Evolutionary conservation across 2,888 invertebrate species (phyloP), one percentile per base, ranked within the genome.

Genomic region (Beris chalybata): DNA sequence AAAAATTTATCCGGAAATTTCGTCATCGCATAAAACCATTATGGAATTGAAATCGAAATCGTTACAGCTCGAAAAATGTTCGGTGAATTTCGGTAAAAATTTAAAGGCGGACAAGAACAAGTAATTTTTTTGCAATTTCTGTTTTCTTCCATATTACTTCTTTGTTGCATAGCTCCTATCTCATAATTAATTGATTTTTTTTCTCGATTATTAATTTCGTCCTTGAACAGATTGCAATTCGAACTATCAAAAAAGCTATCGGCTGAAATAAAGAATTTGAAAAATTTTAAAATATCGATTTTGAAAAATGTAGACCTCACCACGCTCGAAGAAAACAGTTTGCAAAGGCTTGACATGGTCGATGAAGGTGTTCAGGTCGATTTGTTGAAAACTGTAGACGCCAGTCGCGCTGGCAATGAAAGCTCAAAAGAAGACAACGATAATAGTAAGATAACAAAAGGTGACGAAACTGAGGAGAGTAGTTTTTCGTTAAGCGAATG

Each of bases 1-100:
- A 1, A 74, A 73, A 22, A 74, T 79, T 31, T 78, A 76, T 71
- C 78, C 80, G 5, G 74, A 74, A 66, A 78, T 81, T 29, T 76
- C 75, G 45, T 69, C 71, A 50, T 75, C 75, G 11, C 76, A 80
- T 67, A 75, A 77, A 68, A 70, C 73, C 30, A 76, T 81, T 38
- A 73, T 74, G 43, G 74, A 76, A 12, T 67, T 78, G 0, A 79
- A 76, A 65, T 72, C 76, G 48, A 76, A 74, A 53, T 75, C 77
- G 15, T 67, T 64, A 7, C 77, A 77, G 66, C 70, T 79, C 0
- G 73, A 73, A 61, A 73, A 75, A 55, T 74, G 76, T 7, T 76
- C 77, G n/a, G 70, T 72, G 65, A 72, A 74, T 61, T 67, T 79
- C 65, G 77, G 77, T 52, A 75, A 73, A 69, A 72, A 69, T 61